Evolutionary conservation across 2,888 invertebrate species (phyloP), one percentile per base, ranked within the genome.

Genomic region (Pollenia labialis): DNA sequence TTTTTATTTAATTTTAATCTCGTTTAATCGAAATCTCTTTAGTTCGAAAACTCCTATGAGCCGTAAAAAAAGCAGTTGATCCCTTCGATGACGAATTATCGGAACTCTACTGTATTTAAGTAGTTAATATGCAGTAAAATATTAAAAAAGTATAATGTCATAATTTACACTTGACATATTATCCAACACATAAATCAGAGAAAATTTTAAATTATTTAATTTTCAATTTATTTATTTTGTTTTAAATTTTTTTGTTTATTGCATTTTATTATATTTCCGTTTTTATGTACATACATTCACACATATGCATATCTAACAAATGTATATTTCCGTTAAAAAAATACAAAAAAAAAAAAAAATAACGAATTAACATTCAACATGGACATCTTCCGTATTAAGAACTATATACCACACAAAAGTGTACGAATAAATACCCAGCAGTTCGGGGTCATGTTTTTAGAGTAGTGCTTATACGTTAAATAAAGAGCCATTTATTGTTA

Each of bases 81-180:
- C 4, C 1, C 18, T 23, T 23, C 23, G 2, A 23, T 23, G 54
- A 62, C 58, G 40, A 12, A 58, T 4, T 23, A 32, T 32, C 32
- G 32, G 32, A 6, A 32, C 32, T 32, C 6, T 32, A 32, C 32
- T 32, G 32, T 32, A 32, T 58, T 58, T n/a, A n/a, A n/a, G n/a
- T n/a, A 58, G 8, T 54, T 23, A 18, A 11, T 40, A 62, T 62
- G 60, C 42, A 62, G 9, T 58, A 23, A 64, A 64, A 64, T 52
- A 52, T n/a, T n/a, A 14, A 6, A 32, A 32, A 58, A 42, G 50
- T 1, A 9, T 48, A 50, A 68, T 68, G 11, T 23, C 62, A 64
- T 62, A 42, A 66, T 56, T 77, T 77, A 77, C 23, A 77, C 66
- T 66, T 77, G 76, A 77, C 66, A 56, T 76, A 46, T 76, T 64